Base-by-base conservation (phyloP, 2,797 vertebrate species). In the Artibeus jamaicensis region DNA sequence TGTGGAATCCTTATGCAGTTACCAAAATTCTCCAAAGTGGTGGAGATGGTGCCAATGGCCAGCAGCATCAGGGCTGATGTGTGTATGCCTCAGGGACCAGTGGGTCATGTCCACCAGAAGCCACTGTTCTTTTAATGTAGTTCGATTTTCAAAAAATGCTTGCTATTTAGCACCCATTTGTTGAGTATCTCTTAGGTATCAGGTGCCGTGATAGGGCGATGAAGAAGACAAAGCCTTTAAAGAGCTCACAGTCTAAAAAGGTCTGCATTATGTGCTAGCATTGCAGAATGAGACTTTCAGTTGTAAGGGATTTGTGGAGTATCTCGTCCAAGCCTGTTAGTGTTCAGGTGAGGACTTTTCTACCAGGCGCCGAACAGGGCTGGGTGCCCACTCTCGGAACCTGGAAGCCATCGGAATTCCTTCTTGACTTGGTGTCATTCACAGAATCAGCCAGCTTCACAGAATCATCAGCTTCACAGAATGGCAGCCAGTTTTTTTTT, bases 391-490 rank as follows among this genome's bases (percentile, higher is more conserved):
- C 9, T 14, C 0, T 62, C 5, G 1, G 46, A 46, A 32, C 67
- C 32, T 12, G 3, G 24, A 73, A 59, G 9, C 39, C 7, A 0
- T 14, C 0, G 2, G 29, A n/a, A 2, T 59, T 39, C 39, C 44
- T 78, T 18, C 18, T 29, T 34, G 53, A 44, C n/a, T 46, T 7
- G 4, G 37, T 62, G 19, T 78, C 34, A 46, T 11, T 21, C 55
- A n/a, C n/a, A n/a, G n/a, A n/a, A n/a, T n/a, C n/a, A n/a, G n/a
- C n/a, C n/a, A 29, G 32, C 70, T 81, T 84, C 67, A 57, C 6
- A 14, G 37, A 71, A 46, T 44, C n/a, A n/a, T n/a, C n/a, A 29
- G 32, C 70, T 81, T 84, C 67, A 57, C 6, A 14, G 37, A 71
- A 46, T 44, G 34, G 32, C 73, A 32, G 48, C 50, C 11, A 22